A percentile compares a stretch with the other conserved stretches of the same genome.
Conservation (phyloP, 2,888 invertebrate species). For the Mythimna loreyi region DNA sequence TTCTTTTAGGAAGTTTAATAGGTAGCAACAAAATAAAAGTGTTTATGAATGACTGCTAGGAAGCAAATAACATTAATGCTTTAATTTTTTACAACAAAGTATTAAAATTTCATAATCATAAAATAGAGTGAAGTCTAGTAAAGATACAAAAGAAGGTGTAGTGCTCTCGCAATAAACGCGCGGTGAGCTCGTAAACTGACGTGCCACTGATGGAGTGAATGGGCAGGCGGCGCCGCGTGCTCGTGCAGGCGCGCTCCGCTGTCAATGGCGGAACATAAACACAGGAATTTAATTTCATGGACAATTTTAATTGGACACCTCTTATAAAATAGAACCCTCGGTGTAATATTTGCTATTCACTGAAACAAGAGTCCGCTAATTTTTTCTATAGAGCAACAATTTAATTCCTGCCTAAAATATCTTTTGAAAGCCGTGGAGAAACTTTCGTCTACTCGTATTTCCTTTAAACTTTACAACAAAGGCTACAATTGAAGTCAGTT, state of each 20-base stretch:
- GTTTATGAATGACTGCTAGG: neutral
- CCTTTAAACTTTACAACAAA: slow-evolving; percentile 74
- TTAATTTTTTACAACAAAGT: slow-evolving; percentile 71
- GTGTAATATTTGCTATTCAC: slow-evolving; percentile 62
- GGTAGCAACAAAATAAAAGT: neutral
- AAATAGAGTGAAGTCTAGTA: slow-evolving; percentile 74
- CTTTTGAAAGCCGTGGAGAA: slow-evolving; percentile 62
- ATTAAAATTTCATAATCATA: slow-evolving; percentile 76
- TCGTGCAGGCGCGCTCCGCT: slow-evolving; percentile 60
- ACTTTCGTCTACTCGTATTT: slow-evolving; percentile 67
- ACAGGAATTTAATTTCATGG: slow-evolving; percentile 69
- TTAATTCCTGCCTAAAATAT: slow-evolving; percentile 61
- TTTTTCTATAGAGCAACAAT: slow-evolving; percentile 62
- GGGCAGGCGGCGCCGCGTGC: slow-evolving; percentile 61
- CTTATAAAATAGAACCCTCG: slow-evolving; percentile 67
- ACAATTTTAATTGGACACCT: slow-evolving; percentile 80
- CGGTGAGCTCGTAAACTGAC: slow-evolving; percentile 82
- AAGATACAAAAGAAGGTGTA: slow-evolving; percentile 79
- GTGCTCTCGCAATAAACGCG: slow-evolving; percentile 81
- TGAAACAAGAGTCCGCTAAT: slow-evolving; percentile 66
- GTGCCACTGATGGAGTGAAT: slow-evolving; percentile 77
- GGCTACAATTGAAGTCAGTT: slow-evolving; percentile 74
- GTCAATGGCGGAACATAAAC: slow-evolving; percentile 74
- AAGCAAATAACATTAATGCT: slow-evolving; percentile 11
- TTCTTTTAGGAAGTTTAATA: neutral